Evolutionary conservation across 1,140 invertebrate species (phyloP), one percentile per base, ranked within the genome.

Genomic region (Drosophila fuyamai): DNA sequence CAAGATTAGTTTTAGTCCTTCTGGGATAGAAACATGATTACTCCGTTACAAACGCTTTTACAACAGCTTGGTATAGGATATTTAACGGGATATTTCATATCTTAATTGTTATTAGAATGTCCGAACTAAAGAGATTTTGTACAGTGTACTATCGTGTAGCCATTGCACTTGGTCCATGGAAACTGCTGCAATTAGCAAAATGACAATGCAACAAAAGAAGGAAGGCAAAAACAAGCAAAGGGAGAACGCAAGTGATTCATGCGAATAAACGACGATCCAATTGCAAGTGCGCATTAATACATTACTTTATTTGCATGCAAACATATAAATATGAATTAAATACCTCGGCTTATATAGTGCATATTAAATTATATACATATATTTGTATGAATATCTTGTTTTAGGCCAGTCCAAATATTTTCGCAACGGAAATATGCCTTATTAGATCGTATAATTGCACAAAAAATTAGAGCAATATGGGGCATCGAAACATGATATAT

Each of bases 171-270:
- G 51, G 51, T 43, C 23, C 29, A 67, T 54, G 43, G 16, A 46
- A 68, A 68, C 40, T 40, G 51, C 48, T 74, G 29, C 32, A 57
- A 46, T 72, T 62, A 51, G 63, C 59, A 76, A 38, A 73, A 48
- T 13, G 44, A 46, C 6, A 51, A 43, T 54, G 38, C 23, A 79
- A 65, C 40, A 68, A 58, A 62, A 44, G 18, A 63, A 59, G n/a
- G 4, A 60, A 29, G 29, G 27, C 35, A 40, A 38, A 40, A 59
- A 16, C 35, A 43, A 47, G 46, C 14, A 46, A 50, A 44, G 63
- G 16, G 38, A 56, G 58, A 53, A 43, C 43, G 58, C 54, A 29
- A 61, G 53, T 81, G 79, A 81, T 55, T 81, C 72, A 70, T 55
- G 23, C 48, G 50, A 29, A 32, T 14, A 29, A 29, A 41, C 8